Base-by-base conservation (phyloP, 1,140 invertebrate genomes). In the Prorops nasuta region DNA sequence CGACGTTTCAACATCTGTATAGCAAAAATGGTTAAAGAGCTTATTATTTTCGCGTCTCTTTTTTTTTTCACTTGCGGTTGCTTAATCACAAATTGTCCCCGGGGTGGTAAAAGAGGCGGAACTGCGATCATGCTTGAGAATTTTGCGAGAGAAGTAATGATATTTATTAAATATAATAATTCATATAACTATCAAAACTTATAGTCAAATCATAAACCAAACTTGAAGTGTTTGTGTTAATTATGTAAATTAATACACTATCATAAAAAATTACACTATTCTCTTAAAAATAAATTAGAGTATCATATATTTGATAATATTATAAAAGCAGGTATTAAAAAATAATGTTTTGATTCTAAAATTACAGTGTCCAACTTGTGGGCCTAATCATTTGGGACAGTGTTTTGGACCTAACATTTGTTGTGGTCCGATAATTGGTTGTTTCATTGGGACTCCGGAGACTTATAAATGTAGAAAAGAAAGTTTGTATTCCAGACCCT, bases 401-500 rank as follows among this genome's bases (percentile, higher is more conserved):
- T 82, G 79, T 64, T 80, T 82, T 52, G 79, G 80, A 1, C 74
- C 79, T 2, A 60, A 70, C 39, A 81, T 81, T 44, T 82, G 80
- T 47, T 82, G 80, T 46, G 78, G 78, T 16, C 66, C 77, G 0
- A 65, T 42, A 4, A 79, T 82, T 42, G 80, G 80, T 6, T 82
- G 79, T 54, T 69, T 79, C 14, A 59, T 81, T 37, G 75, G 72
- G 24, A 79, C 76, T 10, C 54, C 71, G 7, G 78, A 81, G 62
- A 78, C 79, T n/a, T 57, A 74, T 14, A 64, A 60, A 49, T 81
- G 80, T 42, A 66, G 74, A 63, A 69, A 60, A 40, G 79, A 80
- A 60, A 72, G 58, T 44, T 43, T 72, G 9, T 67, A 67, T 24
- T 51, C 61, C 0, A 62, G 56, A 51, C 78, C 79, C 0, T 81